Evolutionary conservation across 1,140 invertebrate species (phyloP).

Genomic region (Grapholita molesta): DNA sequence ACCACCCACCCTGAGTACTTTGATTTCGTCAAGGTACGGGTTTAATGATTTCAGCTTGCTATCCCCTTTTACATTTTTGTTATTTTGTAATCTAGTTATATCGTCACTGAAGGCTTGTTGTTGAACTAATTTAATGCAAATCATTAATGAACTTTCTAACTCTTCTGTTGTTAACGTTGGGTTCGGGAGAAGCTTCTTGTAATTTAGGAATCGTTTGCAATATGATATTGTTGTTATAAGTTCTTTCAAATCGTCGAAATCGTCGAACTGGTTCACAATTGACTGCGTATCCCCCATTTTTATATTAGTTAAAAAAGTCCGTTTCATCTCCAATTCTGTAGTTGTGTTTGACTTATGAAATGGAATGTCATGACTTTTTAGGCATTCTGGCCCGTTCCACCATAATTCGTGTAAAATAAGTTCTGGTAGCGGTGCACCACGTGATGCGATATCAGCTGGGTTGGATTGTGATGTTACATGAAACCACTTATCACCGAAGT

Average conservation of each 20-base stretch:
- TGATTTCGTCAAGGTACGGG: constrained; percentile 8
- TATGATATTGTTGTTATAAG: not conserved
- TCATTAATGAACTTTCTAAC: constrained; percentile 22
- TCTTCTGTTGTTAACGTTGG: constrained; percentile 15
- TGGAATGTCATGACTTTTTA: constrained; percentile 1
- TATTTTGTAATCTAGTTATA: constrained; percentile 23
- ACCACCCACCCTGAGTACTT: constrained; percentile 24
- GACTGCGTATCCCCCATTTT: not conserved
- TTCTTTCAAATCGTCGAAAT: not conserved
- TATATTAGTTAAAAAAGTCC: not conserved
- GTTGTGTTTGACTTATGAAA: not conserved
- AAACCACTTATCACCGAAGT: constrained; percentile 34
- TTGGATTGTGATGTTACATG: constrained; percentile 43
- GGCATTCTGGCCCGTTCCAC: constrained; percentile 49
- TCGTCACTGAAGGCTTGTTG: constrained; percentile 30
- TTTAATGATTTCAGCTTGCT: constrained; percentile 11
- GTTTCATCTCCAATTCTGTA: not conserved
- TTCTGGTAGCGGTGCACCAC: constrained; percentile 34
- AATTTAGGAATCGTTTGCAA: not conserved
- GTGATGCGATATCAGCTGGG: constrained; percentile 50
- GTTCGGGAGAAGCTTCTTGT: not conserved
- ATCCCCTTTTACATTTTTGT: not conserved
- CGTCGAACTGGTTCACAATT: not conserved
- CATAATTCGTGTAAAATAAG: constrained; percentile 38
- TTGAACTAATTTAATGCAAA: constrained; percentile 28